Base-by-base conservation (phyloP, 2,888 invertebrate genomes). In the Hirtodrosophila histrioides region DNA sequence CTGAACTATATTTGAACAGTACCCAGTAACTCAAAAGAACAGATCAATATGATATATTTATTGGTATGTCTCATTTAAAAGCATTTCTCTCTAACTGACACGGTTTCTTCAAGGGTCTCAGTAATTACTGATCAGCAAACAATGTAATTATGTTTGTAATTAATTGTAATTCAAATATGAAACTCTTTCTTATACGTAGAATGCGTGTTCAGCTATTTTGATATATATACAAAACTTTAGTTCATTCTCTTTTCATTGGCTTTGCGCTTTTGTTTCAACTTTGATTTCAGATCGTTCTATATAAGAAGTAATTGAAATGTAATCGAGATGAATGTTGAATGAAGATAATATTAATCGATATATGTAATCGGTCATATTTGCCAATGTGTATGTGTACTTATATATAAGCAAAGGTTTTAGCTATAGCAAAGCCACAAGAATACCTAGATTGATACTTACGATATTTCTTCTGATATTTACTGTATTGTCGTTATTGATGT, bases 401-500 rank as follows among this genome's bases (percentile, higher is more conserved):
- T 62, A 78, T 61, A 54, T 62, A 78, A 67, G 61, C 44, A 72
- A 51, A 39, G 45, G 33, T 35, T 45, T 50, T 60, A 69, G 44
- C 29, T 46, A 45, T 24, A 17, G 23, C 36, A 12, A 60, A 27
- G 39, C 44, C 46, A 48, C 39, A 61, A 33, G 39, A 41, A 79
- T 69, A 60, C 58, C 61, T 56, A 78, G 69, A 78, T 87, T 62
- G 50, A 78, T 61, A 71, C 64, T 70, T 66, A 69, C 63, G 82
- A 87, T 82, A 81, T 54, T 75, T 83, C 65, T 66, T 86, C 86
- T 51, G 63, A 88, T 75, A 82, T 64, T 78, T 75, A 75, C 46
- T 48, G 54, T 57, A 88, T 86, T 77, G 64, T 66, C 81, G 73
- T 79, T 88, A 84, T 87, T 85, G 86, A 87, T 82, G 78, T 85